phyloP scores from a whole-genome alignment of 37 sponge, comb jelly and placozoan genomes.

The Halichondria panicea region DNA sequence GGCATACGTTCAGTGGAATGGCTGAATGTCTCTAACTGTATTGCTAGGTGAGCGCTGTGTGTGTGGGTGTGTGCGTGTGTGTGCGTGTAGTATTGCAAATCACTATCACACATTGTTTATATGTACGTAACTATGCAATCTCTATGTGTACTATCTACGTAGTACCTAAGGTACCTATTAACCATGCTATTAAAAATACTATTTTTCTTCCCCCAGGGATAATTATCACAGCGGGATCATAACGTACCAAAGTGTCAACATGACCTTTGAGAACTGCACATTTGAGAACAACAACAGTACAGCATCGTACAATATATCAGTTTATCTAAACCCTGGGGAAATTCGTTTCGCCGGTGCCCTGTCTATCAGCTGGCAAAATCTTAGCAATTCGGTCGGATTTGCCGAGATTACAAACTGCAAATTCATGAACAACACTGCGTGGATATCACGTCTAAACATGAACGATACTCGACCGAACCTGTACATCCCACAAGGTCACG shows the following conservation, averaged over 20 bases:
- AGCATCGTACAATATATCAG: neutral
- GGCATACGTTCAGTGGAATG: neutral
- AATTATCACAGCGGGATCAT: neutral
- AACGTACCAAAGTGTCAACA: neutral
- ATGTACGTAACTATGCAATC: too few species aligned
- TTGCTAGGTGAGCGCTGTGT: constrained; percentile 3
- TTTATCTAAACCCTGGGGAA: neutral
- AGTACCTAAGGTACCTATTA: too few species aligned
- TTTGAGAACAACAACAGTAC: constrained; percentile 9
- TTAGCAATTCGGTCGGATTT: neutral
- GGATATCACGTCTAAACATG: neutral
- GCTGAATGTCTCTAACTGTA: neutral
- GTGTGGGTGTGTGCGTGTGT: neutral
- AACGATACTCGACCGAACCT: constrained; percentile 14
- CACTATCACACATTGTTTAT: too few species aligned
- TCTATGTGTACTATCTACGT: too few species aligned
- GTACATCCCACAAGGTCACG: constrained; percentile 42
- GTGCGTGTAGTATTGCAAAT: too few species aligned
- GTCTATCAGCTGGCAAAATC: neutral
- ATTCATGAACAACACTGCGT: constrained; percentile 24
- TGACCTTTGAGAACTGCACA: neutral
- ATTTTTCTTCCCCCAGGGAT: neutral
- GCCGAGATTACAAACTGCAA: constrained; percentile 1
- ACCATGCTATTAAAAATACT: neutral
- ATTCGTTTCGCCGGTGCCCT: neutral